Base-by-base conservation (phyloP, 2,797 vertebrate genomes). In the Hapalemur alaotrensis region DNA sequence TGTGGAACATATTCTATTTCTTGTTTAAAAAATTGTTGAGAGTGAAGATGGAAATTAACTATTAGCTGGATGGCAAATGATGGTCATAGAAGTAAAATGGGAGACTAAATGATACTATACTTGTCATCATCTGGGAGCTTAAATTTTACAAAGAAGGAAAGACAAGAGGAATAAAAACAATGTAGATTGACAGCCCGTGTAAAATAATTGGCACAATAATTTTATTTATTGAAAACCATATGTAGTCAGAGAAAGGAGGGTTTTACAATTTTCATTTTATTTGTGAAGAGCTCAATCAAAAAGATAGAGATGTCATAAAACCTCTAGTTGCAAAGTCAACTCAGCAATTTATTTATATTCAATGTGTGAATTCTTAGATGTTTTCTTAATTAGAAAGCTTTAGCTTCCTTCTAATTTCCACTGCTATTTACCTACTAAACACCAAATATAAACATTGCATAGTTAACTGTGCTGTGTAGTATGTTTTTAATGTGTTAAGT, bases 371-470 rank as follows among this genome's bases (percentile, higher is more conserved):
- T 85, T 76, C 32, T 48, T 86, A 61, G 23, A 90, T 52, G 9
- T 89, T n/a, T 52, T 46, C 83, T 88, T 93, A 96, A 59, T 94
- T 95, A 93, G 41, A 75, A 54, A 61, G 13, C 43, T 3, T 1
- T 17, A 54, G 7, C 57, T 93, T 85, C 65, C 25, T 72, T 96
- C 9, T 85, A 82, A 89, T 92, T 93, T 87, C 52, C 48, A 70
- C 11, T 95, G 84, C 63, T 69, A 73, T 89, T 95, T 89, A 28
- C 0, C 17, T 72, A 87, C 14, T 32, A 76, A n/a, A 84, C 90
- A 78, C 7, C 35, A 83, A 84, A 72, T 22, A 70, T 20, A 95
- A 97, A 86, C 52, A 91, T 32, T 91, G 3, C 28, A 28, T 28
- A 0, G 0, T 43, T 43, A 90, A 85, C 28, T 32, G 5, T 48